These are phyloP conservation scores for Patella depressa DNA, from an alignment of 2,888 invertebrate genomes.

Conservation along the genomic window DNA sequence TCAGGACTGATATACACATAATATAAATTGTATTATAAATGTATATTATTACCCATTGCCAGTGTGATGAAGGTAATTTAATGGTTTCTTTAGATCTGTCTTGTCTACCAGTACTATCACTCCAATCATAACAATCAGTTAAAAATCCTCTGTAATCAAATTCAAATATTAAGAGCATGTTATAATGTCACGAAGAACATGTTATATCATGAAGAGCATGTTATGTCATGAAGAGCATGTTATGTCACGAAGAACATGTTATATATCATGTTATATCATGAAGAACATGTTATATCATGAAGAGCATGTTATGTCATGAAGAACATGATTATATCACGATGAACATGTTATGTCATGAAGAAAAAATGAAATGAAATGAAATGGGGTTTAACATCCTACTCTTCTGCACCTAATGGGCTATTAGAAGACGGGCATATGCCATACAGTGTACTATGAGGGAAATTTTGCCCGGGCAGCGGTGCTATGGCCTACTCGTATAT, in stretches of 20 bases:
- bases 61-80: constrained; percentile 86
- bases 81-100: constrained; percentile 89
- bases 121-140: constrained; percentile 87
- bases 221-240: constrained; percentile 2
- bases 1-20: too few species aligned
- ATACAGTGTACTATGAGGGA: too few species aligned
- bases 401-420: not conserved
- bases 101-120: constrained; percentile 86
- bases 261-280: not conserved
- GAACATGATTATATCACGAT: not conserved
- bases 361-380: not conserved
- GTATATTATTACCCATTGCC: constrained; percentile 83
- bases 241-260: not conserved
- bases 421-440: too few species aligned
- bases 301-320: not conserved
- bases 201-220: not conserved
- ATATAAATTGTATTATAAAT: too few species aligned
- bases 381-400: not conserved
- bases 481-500: too few species aligned
- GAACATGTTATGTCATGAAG: not conserved
- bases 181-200: constrained; percentile 6
- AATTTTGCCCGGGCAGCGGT: too few species aligned
- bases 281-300: not conserved
- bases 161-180: not conserved
- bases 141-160: constrained; percentile 80